Evolutionary conservation across 2,888 invertebrate genomes (phyloP).

Genomic region (Pheosia tremula): DNA sequence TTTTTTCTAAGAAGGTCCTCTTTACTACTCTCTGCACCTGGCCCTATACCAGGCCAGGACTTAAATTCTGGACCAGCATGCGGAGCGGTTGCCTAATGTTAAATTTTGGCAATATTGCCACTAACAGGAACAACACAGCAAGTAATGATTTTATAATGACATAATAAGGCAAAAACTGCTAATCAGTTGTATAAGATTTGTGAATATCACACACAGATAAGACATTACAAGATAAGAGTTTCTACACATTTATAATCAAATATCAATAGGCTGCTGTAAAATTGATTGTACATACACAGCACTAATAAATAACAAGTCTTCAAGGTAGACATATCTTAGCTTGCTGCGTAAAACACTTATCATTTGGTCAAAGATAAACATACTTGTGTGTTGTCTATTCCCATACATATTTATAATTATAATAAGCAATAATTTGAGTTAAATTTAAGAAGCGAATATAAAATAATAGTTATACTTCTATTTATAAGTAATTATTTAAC

Average conservation of each 20-base stretch:
- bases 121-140: background rate
- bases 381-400: conserved; percentile 40
- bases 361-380: conserved; percentile 46
- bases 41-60: no score
- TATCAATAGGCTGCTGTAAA: conserved; percentile 1
- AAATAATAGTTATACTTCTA: no score
- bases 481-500: no score
- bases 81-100: no score
- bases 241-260: conserved; percentile 1
- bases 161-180: background rate
- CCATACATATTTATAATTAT: background rate
- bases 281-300: conserved; percentile 22
- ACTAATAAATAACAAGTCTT: conserved; percentile 27
- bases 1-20: no score
- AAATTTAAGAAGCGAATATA: background rate
- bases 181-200: conserved; percentile 2
- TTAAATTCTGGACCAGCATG: no score
- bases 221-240: conserved; percentile 4
- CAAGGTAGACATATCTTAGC: conserved; percentile 29
- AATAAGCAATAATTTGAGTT: background rate
- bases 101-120: background rate
- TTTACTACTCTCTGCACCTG: no score
- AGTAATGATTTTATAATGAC: conserved; percentile 4
- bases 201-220: no score
- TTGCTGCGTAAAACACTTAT: conserved; percentile 32